Conservation (phyloP, 2,888 invertebrate species). For the Hydroisotoma schaefferi region DNA sequence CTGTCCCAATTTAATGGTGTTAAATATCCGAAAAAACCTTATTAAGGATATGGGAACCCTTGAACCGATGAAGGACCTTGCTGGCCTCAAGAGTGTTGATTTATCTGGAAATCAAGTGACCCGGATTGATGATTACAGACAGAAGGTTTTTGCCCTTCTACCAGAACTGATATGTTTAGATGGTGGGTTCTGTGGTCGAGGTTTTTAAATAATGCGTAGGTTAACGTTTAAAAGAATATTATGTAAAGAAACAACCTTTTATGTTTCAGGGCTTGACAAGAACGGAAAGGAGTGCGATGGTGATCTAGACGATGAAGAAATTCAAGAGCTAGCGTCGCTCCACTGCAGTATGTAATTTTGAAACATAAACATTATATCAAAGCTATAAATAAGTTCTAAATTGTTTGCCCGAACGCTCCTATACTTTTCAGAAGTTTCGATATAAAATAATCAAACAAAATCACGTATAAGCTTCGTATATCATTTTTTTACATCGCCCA, state of each 20-base stretch:
- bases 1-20: constrained; percentile 63
- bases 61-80: constrained; percentile 80
- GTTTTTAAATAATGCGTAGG: too few species aligned
- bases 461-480: too few species aligned
- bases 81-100: constrained; percentile 80
- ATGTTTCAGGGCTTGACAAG: constrained; percentile 61
- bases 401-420: too few species aligned
- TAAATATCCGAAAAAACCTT: constrained; percentile 95
- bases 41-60: constrained; percentile 89
- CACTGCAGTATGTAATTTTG: too few species aligned
- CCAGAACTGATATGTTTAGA: constrained; percentile 88
- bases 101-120: constrained; percentile 96
- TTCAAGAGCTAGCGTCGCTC: too few species aligned
- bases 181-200: constrained; percentile 60
- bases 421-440: too few species aligned
- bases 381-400: too few species aligned
- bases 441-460: too few species aligned
- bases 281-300: constrained; percentile 75
- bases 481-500: too few species aligned
- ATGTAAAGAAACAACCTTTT: not conserved
- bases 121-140: constrained; percentile 80
- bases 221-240: not conserved
- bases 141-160: constrained; percentile 85
- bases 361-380: too few species aligned
- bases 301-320: constrained; percentile 57